Evolutionary conservation across 53 echinoderm and acorn worm species (phyloP), one percentile per base, ranked within the genome.

Genomic region (Apostichopus leukothele): DNA sequence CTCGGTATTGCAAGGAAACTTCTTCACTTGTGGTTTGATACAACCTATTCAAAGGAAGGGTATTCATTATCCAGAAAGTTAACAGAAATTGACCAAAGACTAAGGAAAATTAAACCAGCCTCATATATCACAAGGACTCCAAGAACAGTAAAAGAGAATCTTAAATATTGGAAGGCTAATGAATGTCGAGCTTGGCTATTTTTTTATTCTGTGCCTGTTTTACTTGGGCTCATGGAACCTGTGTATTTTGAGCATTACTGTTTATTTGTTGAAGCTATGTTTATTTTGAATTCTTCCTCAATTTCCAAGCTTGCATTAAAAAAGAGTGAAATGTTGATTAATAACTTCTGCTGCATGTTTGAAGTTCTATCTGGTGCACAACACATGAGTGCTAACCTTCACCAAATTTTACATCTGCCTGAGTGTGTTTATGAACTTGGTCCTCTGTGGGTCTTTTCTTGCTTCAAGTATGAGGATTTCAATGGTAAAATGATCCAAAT

Each of bases 111-210:
- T 52, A 92, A 90, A 59, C 92, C 90, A 12, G 77, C 94, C 39
- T 83, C 83, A 88, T 88, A 86, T 53, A 90, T 94, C n/a, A 54
- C 88, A 5, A 75, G 93, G 27, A 63, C 88, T 14, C 95, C 93
- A 21, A 76, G 89, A 53, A 91, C 90, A 19, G 86, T 95, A 9
- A 90, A 93, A 90, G 75, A 90, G 0, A 92, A 94, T 52, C 53
- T 57, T 6, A 90, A 91, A 87, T 90, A 92, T 76, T 55, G 55
- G 55, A 55, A 55, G 55, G 55, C 55, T 9, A 90, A 85, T 11
- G 93, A 93, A 22, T 91, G 83, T 83, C 59, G 92, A n/a, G 88
- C 55, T 55, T 55, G 55, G 55, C 55, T 1, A 55, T 55, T 55
- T 55, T 95, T 55, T 55, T 55, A 55, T 76, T 39, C 90, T 1